These are phyloP conservation scores for Pseudochaenichthys georgianus DNA, from an alignment of 2,797 vertebrate species.

Conservation along the genomic window DNA sequence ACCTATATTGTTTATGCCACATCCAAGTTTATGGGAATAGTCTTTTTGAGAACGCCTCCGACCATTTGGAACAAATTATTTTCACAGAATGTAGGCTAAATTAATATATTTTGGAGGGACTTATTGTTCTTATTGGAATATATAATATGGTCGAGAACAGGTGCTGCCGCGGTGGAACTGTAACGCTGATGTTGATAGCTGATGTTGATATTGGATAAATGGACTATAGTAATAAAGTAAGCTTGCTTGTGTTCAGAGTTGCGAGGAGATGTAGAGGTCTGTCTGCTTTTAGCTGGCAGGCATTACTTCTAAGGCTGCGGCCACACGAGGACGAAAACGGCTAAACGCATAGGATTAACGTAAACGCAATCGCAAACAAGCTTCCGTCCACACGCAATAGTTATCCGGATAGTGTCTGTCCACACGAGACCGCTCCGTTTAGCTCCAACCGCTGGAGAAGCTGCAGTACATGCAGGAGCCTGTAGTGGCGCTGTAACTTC, in stretches of 20 bases:
- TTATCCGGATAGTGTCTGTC: too few species aligned
- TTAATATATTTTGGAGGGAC: neutral
- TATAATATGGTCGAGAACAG: neutral
- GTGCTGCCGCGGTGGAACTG: conserved; percentile 6
- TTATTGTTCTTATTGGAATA: neutral
- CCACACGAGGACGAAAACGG: too few species aligned
- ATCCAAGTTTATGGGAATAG: conserved; percentile 31
- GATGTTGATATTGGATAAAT: conserved; percentile 1
- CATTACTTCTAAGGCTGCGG: conserved; percentile 36
- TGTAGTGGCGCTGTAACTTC: too few species aligned
- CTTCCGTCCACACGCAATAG: too few species aligned
- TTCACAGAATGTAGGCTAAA: neutral
- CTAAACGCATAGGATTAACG: too few species aligned
- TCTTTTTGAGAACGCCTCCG: neutral
- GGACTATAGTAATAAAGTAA: neutral
- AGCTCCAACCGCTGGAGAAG: too few species aligned
- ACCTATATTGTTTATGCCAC: conserved; percentile 1
- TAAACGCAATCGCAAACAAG: too few species aligned
- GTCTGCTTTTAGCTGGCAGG: conserved; percentile 15
- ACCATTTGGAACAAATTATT: conserved; percentile 1
- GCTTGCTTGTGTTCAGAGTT: neutral
- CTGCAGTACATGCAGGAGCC: too few species aligned
- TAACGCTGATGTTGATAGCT: conserved; percentile 1
- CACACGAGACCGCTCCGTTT: too few species aligned
- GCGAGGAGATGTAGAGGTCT: neutral